phyloP scores from a whole-genome alignment of 2,888 invertebrate species.

The Platerodrilus igneus region DNA sequence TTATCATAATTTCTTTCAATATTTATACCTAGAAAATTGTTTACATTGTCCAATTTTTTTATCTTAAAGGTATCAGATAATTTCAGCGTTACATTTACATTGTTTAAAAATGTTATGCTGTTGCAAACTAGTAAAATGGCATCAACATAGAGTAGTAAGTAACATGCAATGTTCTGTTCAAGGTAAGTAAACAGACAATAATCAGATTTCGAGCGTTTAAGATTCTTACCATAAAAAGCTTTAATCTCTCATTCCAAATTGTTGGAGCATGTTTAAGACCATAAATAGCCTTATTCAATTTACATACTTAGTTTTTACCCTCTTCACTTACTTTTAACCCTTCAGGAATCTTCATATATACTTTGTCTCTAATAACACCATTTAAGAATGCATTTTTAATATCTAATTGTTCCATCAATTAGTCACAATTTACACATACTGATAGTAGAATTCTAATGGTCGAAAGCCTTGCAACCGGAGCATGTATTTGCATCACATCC shows the following conservation, averaged over 20 bases:
- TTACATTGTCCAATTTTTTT: background rate
- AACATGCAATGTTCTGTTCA: slow-evolving; percentile 3
- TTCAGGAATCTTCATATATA: slow-evolving; percentile 5
- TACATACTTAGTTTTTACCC: slow-evolving; percentile 3
- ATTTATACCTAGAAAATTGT: slow-evolving; percentile 4
- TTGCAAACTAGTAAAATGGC: slow-evolving; percentile 4
- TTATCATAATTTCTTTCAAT: slow-evolving; percentile 4
- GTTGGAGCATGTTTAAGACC: slow-evolving; percentile 4
- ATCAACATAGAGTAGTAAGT: slow-evolving; percentile 4
- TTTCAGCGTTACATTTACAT: slow-evolving; percentile 1
- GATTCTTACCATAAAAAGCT: background rate
- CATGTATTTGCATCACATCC: background rate
- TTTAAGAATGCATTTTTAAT: slow-evolving; percentile 9
- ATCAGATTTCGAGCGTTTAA: slow-evolving; percentile 2
- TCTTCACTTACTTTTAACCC: background rate
- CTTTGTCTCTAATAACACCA: slow-evolving; percentile 3
- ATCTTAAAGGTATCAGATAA: slow-evolving; percentile 6
- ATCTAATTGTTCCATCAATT: slow-evolving; percentile 5
- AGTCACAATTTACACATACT: slow-evolving; percentile 1
- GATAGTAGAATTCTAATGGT: slow-evolving; percentile 3
- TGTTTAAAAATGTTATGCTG: background rate
- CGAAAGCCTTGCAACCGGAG: slow-evolving; percentile 4
- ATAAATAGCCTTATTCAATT: slow-evolving; percentile 7
- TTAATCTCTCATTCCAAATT: slow-evolving; percentile 8
- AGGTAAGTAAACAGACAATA: slow-evolving; percentile 5